Evolutionary conservation across 2,113 vertebrate species (phyloP), one percentile per base, ranked within the genome.

Genomic region (Sinosuthora webbiana): DNA sequence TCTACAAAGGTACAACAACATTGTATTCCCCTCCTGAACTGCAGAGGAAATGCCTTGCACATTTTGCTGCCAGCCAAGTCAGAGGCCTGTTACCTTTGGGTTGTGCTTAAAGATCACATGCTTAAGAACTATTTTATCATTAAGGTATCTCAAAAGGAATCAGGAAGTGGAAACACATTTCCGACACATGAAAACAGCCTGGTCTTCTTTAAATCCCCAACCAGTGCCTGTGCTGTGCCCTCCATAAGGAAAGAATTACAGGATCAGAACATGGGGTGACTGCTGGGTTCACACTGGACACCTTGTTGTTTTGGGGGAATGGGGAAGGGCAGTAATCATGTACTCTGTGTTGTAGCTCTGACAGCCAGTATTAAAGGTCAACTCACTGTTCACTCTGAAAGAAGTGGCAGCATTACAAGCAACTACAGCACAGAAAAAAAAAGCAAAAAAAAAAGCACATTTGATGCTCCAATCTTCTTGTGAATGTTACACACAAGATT

Each of bases 211-310:
- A 94, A 89, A 90, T 77, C 84, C 92, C 90, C 60, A 84, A 19
- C 6, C 81, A 92, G 81, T 49, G 68, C 27, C 15, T 87, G 60
- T 28, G 79, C 87, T 64, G 25, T 73, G 92, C 70, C 78, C 65
- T 63, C 79, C 96, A 94, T 87, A 59, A 87, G 94, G 95, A 96
- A 96, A 64, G 83, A 79, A 96, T 97, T 97, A 97, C 75, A 68
- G 31, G 84, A 96, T 94, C 94, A 97, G 94, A 94, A 76, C 57
- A 60, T 5, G n/a, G 91, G 81, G 82, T 56, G 60, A 90, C 63
- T 1, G 16, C 45, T 68, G 79, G 60, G 69, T 44, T 94, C 89
- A 82, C 63, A 15, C 20, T 10, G 91, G 95, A 94, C 73, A 91
- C 74, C 91, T 90, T 60, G 19, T 35, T 93, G 74, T 80, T 89